A percentile compares a stretch with the other conserved stretches of the same genome.
Conservation (phyloP, 2,113 vertebrate genomes). For the Zootoca vivipara region DNA sequence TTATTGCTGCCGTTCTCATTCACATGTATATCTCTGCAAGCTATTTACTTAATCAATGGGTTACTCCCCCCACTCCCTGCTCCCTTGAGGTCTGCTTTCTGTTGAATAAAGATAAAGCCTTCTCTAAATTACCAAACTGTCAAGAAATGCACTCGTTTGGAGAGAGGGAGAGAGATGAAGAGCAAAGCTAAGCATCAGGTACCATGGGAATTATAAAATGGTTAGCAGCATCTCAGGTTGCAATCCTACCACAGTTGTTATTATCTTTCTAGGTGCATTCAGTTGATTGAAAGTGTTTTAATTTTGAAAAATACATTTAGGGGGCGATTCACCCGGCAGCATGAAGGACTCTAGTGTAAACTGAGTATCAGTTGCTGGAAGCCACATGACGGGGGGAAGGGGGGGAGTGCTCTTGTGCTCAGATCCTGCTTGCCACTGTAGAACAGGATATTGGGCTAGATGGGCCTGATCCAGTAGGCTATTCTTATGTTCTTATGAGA, state of each 20-base stretch:
- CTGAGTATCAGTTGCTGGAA: too few relatives aligned
- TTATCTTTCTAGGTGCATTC: background rate
- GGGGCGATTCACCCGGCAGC: background rate
- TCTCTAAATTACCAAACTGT: background rate
- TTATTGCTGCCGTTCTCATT: background rate
- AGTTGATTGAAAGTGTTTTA: background rate
- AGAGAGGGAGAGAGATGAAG: background rate
- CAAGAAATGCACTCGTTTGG: background rate
- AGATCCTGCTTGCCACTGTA: too few relatives aligned
- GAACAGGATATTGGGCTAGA: too few relatives aligned
- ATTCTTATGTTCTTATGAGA: too few relatives aligned
- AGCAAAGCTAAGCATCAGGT: background rate
- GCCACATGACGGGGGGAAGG: background rate
- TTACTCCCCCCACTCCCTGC: too few relatives aligned
- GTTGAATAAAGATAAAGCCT: conserved; percentile 19
- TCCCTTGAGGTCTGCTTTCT: background rate
- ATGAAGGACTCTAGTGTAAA: too few relatives aligned
- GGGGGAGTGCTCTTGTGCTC: too few relatives aligned
- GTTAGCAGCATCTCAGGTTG: background rate
- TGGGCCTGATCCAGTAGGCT: too few relatives aligned
- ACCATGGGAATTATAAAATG: background rate
- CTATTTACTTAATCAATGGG: conserved; percentile 20
- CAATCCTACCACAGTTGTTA: background rate
- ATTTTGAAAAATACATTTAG: background rate
- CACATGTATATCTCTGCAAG: conserved; percentile 18